Base-by-base conservation (phyloP, 2,888 invertebrate genomes). In the Panzeria rudis region DNA sequence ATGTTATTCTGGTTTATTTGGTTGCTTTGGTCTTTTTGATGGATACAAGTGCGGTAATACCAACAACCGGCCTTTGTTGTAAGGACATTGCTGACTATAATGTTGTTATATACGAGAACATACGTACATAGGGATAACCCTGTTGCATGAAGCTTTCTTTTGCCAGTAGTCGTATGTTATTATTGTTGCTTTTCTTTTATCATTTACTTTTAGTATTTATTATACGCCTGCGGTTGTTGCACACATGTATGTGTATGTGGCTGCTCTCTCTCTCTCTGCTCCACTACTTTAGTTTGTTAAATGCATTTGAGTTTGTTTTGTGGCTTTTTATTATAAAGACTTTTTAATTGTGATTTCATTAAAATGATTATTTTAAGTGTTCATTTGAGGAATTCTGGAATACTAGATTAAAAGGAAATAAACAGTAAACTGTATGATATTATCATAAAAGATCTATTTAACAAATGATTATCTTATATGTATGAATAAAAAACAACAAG, bases 261-360 rank as follows among this genome's bases (percentile, higher is more conserved):
- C 11, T 61, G 47, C n/a, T n/a, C n/a, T n/a, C n/a, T n/a, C n/a
- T n/a, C n/a, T n/a, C n/a, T n/a, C n/a, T n/a, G n/a, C 13, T 69
- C 15, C 50, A 69, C 52, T 62, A 20, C 20, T 41, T 71, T 25
- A 29, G 23, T 32, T 52, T 17, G 9, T 29, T 62, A 20, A n/a
- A 41, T 71, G 32, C 20, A 50, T 71, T 17, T 69, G 11, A 38
- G 64, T 77, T 17, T 66, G 32, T 41, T 52, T 66, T 54, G 56
- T 50, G 15, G 59, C 20, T 38, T 80, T 84, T 25, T 17, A 61
- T 23, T 50, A 52, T 52, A 72, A 76, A 76, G 59, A 50, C 38
- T 66, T 72, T 80, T 80, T 84, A 84, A 80, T 84, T 76, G 80
- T 80, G 35, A 76, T 84, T 80, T 84, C 66, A 76, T 84, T 66